These are phyloP conservation scores for Elmis aenea DNA, from an alignment of 2,888 invertebrate species.

Conservation along the genomic window DNA sequence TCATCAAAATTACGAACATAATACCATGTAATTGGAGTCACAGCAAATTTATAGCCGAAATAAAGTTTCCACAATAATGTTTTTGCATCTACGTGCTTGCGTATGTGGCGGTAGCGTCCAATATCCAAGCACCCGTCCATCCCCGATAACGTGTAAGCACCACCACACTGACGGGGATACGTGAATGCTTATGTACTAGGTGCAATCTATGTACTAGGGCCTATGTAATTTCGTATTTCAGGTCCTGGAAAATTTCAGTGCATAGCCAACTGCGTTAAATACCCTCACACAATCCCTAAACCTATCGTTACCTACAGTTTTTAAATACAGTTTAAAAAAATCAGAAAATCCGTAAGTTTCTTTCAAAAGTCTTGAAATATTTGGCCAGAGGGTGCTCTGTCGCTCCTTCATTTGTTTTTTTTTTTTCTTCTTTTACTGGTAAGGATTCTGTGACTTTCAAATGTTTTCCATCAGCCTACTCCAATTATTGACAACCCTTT, in stretches of 20 bases:
- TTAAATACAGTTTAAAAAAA: slow-evolving; percentile 30
- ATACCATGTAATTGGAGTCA: too few relatives aligned
- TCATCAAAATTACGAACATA: too few relatives aligned
- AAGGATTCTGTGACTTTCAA: too few relatives aligned
- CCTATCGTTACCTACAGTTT: slow-evolving; percentile 48
- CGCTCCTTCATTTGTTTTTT: too few relatives aligned
- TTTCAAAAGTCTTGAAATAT: not conserved
- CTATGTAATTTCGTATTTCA: slow-evolving; percentile 29
- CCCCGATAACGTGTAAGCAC: slow-evolving; percentile 18
- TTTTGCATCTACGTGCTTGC: not conserved
- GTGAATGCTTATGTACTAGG: slow-evolving; percentile 12
- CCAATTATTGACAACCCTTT: too few relatives aligned
- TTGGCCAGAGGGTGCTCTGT: slow-evolving; percentile 1
- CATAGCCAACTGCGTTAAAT: slow-evolving; percentile 48
- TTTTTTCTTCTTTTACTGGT: too few relatives aligned
- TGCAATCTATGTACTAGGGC: slow-evolving; percentile 18
- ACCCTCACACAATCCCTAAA: slow-evolving; percentile 44
- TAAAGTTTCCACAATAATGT: not conserved
- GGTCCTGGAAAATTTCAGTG: slow-evolving; percentile 45
- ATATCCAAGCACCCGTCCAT: slow-evolving; percentile 13
- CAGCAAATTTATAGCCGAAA: too few relatives aligned
- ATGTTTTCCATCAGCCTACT: too few relatives aligned
- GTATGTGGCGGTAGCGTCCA: slow-evolving; percentile 18
- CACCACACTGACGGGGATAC: slow-evolving; percentile 16
- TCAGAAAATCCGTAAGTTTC: slow-evolving; percentile 31